A percentile compares a stretch with the other conserved stretches of the same genome.
phyloP scores from a whole-genome alignment of 2,113 vertebrate genomes.

The Suncus etruscus region DNA sequence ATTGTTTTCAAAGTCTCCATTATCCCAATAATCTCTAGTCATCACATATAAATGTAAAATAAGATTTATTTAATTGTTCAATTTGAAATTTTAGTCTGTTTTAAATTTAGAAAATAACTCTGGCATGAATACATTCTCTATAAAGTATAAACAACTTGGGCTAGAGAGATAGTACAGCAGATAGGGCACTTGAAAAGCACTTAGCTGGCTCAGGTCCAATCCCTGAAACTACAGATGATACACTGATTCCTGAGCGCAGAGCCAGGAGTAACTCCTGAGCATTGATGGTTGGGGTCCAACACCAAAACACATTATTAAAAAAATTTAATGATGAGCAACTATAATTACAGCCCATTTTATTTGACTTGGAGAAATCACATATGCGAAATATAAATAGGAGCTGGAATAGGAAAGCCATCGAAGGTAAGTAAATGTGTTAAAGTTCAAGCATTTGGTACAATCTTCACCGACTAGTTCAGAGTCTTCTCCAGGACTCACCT shows the following conservation, averaged over 20 bases:
- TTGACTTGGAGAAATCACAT: slow-evolving; percentile 43
- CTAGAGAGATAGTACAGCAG: no score
- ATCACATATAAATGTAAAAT: slow-evolving; percentile 51
- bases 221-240: no score
- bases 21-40: not conserved
- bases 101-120: slow-evolving; percentile 20
- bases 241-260: no score
- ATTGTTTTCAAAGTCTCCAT: not conserved
- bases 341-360: slow-evolving; percentile 10
- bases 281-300: no score
- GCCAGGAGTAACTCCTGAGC: no score
- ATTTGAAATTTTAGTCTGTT: slow-evolving; percentile 1
- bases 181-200: no score
- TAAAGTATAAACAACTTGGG: not conserved
- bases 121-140: slow-evolving; percentile 14
- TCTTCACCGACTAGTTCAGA: not conserved
- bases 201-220: no score
- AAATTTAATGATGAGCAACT: not conserved
- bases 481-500: not conserved
- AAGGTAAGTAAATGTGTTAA: not conserved
- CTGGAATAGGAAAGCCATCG: not conserved
- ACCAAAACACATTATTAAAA: no score
- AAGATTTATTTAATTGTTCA: slow-evolving; percentile 12
- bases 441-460: accelerated
- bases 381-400: not conserved